Conservation (phyloP, 1,140 invertebrate species). For the Parapsyche elsis region DNA sequence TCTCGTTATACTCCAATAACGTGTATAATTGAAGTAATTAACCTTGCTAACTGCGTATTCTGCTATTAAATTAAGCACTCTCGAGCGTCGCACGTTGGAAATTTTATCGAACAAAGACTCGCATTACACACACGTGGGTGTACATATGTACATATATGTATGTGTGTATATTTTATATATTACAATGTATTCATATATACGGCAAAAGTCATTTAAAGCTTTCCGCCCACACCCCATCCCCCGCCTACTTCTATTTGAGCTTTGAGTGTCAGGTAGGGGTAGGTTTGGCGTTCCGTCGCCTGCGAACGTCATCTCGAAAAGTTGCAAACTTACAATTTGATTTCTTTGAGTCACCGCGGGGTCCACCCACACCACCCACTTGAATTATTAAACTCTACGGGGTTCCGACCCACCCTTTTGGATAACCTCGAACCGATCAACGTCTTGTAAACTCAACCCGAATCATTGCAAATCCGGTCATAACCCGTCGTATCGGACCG, state of each 20-base stretch:
- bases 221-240: neutral
- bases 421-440: neutral
- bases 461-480: no score
- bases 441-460: no score
- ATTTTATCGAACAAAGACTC: neutral
- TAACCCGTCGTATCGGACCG: no score
- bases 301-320: slow-evolving; percentile 15
- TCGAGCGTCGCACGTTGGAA: neutral
- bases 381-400: slow-evolving; percentile 20
- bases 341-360: slow-evolving; percentile 15
- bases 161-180: neutral
- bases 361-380: neutral
- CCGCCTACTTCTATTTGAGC: neutral
- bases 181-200: neutral
- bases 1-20: slow-evolving; percentile 22
- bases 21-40: slow-evolving; percentile 14
- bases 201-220: neutral
- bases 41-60: neutral
- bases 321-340: slow-evolving; percentile 36
- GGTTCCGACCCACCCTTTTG: neutral
- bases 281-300: neutral
- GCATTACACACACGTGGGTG: neutral
- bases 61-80: neutral
- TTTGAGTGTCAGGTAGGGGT: neutral
- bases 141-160: neutral